Conservation (phyloP, 2,888 invertebrate genomes). For the Luperina testacea region DNA sequence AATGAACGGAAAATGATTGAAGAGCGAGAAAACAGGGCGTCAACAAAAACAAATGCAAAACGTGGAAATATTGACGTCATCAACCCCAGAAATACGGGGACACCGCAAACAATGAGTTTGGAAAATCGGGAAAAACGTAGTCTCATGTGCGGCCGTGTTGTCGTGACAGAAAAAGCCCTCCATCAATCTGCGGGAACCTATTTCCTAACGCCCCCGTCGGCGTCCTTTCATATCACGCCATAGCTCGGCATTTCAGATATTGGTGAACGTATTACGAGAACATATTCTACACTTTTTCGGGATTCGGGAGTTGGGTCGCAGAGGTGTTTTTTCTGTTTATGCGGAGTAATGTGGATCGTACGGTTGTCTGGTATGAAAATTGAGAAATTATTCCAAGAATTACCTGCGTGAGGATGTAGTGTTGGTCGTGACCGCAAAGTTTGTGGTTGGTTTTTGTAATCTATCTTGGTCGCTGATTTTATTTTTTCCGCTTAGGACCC, state of each 20-base stretch:
- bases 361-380: constrained; percentile 23
- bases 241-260: constrained; percentile 78
- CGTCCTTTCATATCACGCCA: constrained; percentile 79
- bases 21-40: constrained; percentile 28
- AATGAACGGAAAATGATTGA: constrained; percentile 21
- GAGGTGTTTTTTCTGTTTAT: constrained; percentile 53
- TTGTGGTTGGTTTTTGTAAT: neutral
- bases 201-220: constrained; percentile 78
- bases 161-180: constrained; percentile 85
- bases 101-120: constrained; percentile 71
- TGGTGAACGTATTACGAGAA: constrained; percentile 75
- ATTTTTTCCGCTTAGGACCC: neutral
- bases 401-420: neutral
- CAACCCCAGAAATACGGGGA: constrained; percentile 69
- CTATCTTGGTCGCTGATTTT: neutral
- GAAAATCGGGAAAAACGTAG: constrained; percentile 79
- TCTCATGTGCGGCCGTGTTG: constrained; percentile 79
- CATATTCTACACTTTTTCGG: constrained; percentile 72
- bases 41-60: constrained; percentile 60
- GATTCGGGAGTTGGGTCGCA: constrained; percentile 30
- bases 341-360: constrained; percentile 41
- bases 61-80: constrained; percentile 72
- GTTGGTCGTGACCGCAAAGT: neutral
- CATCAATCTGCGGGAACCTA: constrained; percentile 83
- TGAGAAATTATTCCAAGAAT: constrained; percentile 47